These are phyloP conservation scores for Drosophila albomicans DNA, from an alignment of 1,140 invertebrate genomes.

Conservation along the genomic window DNA sequence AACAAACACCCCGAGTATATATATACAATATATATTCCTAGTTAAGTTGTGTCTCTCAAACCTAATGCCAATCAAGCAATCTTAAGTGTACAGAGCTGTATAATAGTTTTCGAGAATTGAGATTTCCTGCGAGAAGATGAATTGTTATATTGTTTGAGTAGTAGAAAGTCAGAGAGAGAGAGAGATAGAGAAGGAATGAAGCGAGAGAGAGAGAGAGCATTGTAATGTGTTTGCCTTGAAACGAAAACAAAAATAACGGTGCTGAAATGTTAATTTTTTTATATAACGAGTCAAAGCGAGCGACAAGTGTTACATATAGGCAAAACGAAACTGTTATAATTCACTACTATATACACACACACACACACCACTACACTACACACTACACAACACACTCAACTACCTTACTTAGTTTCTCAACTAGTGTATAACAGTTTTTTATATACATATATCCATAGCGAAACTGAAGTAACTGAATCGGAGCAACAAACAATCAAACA, in stretches of 20 bases:
- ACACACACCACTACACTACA: constrained; percentile 16
- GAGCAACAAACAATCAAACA: constrained; percentile 83
- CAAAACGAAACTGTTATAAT: constrained; percentile 43
- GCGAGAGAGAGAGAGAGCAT: constrained; percentile 38
- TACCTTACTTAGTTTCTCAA: constrained; percentile 21
- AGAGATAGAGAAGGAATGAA: neutral
- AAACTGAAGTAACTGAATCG: constrained; percentile 73
- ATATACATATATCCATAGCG: constrained; percentile 50
- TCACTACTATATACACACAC: constrained; percentile 1
- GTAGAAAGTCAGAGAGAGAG: constrained; percentile 2
- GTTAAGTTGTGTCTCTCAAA: constrained; percentile 35
- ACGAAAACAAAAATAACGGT: constrained; percentile 79
- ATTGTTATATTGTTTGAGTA: constrained; percentile 50
- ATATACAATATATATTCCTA: constrained; percentile 10
- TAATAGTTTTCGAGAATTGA: constrained; percentile 62
- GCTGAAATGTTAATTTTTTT: constrained; percentile 85
- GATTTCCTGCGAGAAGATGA: constrained; percentile 10
- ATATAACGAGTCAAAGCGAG: constrained; percentile 56
- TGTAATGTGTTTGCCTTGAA: constrained; percentile 84
- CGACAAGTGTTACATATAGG: constrained; percentile 67
- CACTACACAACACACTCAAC: constrained; percentile 27
- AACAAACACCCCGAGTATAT: constrained; percentile 1
- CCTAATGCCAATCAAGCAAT: constrained; percentile 49
- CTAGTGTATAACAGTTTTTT: constrained; percentile 41
- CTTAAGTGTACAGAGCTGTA: constrained; percentile 67